These are phyloP conservation scores for Myiotriccus ornatus DNA, from an alignment of 2,797 vertebrate species.

Conservation along the genomic window DNA sequence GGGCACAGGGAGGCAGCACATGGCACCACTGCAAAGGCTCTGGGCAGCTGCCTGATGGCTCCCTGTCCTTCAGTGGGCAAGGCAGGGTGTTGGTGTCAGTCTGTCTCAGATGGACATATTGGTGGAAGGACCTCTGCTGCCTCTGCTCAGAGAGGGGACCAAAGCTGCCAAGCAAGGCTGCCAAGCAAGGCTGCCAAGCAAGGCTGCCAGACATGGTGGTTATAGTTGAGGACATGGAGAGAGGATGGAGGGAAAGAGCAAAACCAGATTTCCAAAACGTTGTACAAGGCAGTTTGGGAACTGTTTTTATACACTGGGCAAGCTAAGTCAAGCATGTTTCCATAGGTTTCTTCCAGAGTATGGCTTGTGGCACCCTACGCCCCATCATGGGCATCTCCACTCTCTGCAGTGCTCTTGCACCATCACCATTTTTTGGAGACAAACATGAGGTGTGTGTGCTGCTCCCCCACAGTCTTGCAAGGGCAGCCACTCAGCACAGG, in stretches of 20 bases:
- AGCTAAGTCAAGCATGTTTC: background rate
- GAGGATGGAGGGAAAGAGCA: background rate
- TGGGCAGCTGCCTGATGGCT: background rate
- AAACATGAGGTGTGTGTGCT: rapidly evolving
- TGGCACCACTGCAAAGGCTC: background rate
- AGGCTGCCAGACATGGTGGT: background rate
- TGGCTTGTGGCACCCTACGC: rapidly evolving
- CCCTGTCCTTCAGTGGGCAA: background rate
- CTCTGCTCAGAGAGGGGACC: background rate
- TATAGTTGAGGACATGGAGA: background rate
- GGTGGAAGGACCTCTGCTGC: background rate
- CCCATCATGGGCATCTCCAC: rapidly evolving
- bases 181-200: background rate
- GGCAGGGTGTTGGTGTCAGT: background rate
- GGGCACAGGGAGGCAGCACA: background rate
- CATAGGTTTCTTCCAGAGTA: background rate
- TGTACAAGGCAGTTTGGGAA: background rate
- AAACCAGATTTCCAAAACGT: background rate
- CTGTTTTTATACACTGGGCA: background rate
- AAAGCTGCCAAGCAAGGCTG: background rate
- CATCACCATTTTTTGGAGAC: background rate
- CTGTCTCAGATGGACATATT: background rate
- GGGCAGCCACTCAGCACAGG: background rate
- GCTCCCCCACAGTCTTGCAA: background rate
- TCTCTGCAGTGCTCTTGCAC: rapidly evolving